Evolutionary conservation across 2,113 vertebrate species (phyloP).

Genomic region (Balaeniceps rex): DNA sequence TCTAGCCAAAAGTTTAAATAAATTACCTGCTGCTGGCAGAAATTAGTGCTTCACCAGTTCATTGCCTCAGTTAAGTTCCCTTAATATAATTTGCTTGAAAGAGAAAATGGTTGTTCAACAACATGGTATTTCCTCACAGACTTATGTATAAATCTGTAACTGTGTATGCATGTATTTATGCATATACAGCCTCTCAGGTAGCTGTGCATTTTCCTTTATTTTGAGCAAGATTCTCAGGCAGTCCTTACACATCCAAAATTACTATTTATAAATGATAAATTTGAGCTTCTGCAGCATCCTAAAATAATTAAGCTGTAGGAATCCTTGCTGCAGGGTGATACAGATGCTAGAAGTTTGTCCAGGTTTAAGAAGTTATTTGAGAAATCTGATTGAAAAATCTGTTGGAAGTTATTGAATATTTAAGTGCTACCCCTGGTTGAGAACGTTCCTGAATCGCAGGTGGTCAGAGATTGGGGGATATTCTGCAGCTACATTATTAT

Average conservation of each 20-base stretch:
- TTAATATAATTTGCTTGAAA: background rate
- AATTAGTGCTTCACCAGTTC: background rate
- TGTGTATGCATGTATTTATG: no score
- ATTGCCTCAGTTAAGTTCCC: conserved; percentile 7
- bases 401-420: background rate
- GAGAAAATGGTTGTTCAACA: background rate
- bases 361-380: background rate
- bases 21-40: background rate
- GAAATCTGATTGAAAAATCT: background rate
- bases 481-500: background rate
- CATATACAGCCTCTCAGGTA: background rate
- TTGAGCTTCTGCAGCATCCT: background rate
- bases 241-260: background rate
- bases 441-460: background rate
- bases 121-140: background rate
- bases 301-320: background rate
- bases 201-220: background rate
- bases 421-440: background rate
- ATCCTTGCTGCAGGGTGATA: background rate
- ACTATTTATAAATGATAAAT: background rate
- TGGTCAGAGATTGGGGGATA: background rate
- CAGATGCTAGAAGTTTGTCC: background rate
- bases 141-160: background rate
- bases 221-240: background rate
- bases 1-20: background rate